Evolutionary conservation across 2,888 invertebrate species (phyloP).

Genomic region (Tinea pellionella): DNA sequence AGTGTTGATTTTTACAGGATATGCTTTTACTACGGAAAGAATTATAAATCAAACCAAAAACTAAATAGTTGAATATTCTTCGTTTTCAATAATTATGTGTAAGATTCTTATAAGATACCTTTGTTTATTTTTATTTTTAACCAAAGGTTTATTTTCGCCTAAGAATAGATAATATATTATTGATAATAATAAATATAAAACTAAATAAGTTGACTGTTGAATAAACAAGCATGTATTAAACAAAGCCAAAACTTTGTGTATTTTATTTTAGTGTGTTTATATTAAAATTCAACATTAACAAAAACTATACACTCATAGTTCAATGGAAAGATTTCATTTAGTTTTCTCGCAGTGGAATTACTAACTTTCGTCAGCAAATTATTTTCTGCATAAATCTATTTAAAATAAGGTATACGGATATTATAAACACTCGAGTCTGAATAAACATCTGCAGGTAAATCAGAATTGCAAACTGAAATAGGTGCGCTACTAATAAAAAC

Average conservation of each 20-base stretch:
- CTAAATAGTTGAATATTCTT: background rate
- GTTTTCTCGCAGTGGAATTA: background rate
- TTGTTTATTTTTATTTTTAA: no score
- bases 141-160: no score
- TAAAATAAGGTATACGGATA: conserved; percentile 57
- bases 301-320: background rate
- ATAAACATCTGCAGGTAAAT: conserved; percentile 62
- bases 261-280: conserved; percentile 6
- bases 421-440: conserved; percentile 60
- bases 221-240: background rate
- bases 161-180: background rate
- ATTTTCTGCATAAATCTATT: conserved; percentile 57
- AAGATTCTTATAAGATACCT: no score
- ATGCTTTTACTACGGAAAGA: no score
- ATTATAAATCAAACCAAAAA: no score
- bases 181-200: background rate
- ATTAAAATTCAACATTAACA: conserved; percentile 3
- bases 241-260: background rate
- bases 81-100: no score
- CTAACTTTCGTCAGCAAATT: conserved; percentile 45
- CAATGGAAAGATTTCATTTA: conserved; percentile 8
- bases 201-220: background rate
- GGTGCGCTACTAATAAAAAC: conserved; percentile 40
- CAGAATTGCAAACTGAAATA: conserved; percentile 64
- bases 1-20: no score